Evolutionary conservation across 2,888 invertebrate genomes (phyloP).

Genomic region (Platycheirus albimanus): DNA sequence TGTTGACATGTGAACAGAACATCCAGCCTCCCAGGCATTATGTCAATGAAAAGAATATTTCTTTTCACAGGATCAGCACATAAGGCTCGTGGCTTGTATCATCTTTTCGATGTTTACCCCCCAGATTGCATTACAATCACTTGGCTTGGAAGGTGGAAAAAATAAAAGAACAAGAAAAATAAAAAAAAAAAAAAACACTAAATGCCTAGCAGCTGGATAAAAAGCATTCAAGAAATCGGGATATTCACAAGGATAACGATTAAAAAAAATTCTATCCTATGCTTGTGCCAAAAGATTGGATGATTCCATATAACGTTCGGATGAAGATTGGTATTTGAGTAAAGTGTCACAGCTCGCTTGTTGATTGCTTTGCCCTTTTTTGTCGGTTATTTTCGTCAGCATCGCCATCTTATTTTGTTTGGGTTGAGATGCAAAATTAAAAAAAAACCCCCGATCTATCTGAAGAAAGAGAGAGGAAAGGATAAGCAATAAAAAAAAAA

Average conservation of each 20-base stretch:
- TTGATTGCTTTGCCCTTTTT: conserved; percentile 58
- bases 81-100: conserved; percentile 12
- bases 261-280: conserved; percentile 18
- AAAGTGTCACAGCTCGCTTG: conserved; percentile 36
- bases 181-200: conserved; percentile 1
- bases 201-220: conserved; percentile 25
- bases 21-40: conserved; percentile 22
- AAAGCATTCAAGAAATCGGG: conserved; percentile 24
- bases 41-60: conserved; percentile 4
- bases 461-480: background rate
- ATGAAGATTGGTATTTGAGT: conserved; percentile 20
- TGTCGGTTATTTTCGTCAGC: conserved; percentile 4
- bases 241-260: conserved; percentile 28
- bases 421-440: background rate
- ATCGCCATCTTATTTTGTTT: background rate
- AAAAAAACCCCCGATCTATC: conserved; percentile 9
- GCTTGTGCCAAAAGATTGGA: conserved; percentile 37
- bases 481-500: conserved; percentile 29
- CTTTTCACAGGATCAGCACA: conserved; percentile 18
- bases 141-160: conserved; percentile 9
- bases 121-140: conserved; percentile 45
- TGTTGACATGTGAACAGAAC: conserved; percentile 42
- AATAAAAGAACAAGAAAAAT: background rate
- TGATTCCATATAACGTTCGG: conserved; percentile 11
- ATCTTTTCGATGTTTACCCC: conserved; percentile 21